Evolutionary conservation across 2,888 invertebrate genomes (phyloP).

Genomic region (Drosophila kambysellisi): DNA sequence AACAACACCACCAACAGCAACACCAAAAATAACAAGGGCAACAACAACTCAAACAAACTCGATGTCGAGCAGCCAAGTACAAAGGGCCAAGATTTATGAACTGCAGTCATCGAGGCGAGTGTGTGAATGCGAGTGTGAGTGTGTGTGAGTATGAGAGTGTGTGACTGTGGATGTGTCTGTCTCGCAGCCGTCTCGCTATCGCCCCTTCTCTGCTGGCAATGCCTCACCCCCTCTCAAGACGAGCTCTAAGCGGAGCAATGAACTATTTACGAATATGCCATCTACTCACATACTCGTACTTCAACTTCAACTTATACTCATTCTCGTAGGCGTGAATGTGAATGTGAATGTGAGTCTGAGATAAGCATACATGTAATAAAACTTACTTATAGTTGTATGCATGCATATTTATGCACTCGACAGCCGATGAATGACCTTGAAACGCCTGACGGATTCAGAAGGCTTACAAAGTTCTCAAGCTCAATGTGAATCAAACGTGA

Average conservation of each 20-base stretch:
- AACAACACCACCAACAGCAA: constrained; percentile 7
- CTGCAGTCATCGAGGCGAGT: constrained; percentile 54
- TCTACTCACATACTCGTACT: constrained; percentile 12
- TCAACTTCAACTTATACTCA: constrained; percentile 9
- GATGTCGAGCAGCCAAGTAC: constrained; percentile 55
- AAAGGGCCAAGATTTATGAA: constrained; percentile 77
- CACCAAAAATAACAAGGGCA: constrained; percentile 24
- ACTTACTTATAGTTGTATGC: constrained; percentile 44
- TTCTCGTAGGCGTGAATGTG: constrained; percentile 40
- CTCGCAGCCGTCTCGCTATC: constrained; percentile 51
- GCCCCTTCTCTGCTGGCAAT: constrained; percentile 30
- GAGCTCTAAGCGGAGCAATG: constrained; percentile 70
- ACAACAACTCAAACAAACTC: constrained; percentile 33
- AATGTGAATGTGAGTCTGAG: constrained; percentile 43
- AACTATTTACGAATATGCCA: constrained; percentile 75
- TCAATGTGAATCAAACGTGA: background rate
- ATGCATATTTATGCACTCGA: constrained; percentile 69
- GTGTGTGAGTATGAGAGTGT: constrained; percentile 14
- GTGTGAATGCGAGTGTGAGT: constrained; percentile 20
- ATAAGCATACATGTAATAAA: constrained; percentile 64
- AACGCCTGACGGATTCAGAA: constrained; percentile 26
- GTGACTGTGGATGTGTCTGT: constrained; percentile 38
- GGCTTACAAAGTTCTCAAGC: constrained; percentile 50
- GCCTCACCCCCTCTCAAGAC: constrained; percentile 42
- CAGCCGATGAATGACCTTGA: constrained; percentile 64